phyloP scores from a whole-genome alignment of 1,140 invertebrate genomes.

The Drosophila miranda region DNA sequence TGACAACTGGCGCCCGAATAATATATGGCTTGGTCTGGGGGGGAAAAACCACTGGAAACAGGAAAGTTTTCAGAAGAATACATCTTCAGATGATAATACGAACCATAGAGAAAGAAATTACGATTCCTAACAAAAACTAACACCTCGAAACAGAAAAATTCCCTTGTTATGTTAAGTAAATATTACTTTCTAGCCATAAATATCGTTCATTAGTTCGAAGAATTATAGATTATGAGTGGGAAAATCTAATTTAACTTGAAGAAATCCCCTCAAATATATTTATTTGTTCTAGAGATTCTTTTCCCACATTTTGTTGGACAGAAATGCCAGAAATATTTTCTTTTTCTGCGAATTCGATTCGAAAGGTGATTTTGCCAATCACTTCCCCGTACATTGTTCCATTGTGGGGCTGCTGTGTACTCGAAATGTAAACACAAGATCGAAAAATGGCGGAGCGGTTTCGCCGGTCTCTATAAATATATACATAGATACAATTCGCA shows the following conservation, averaged over 20 bases:
- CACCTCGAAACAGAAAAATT: too few relatives aligned
- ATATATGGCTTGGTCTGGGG: not conserved
- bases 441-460: slow-evolving; percentile 16
- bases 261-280: slow-evolving; percentile 18
- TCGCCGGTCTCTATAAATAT: slow-evolving; percentile 38
- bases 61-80: too few relatives aligned
- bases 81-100: too few relatives aligned
- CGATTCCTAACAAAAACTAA: not conserved
- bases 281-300: slow-evolving; percentile 18
- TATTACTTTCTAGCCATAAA: too few relatives aligned
- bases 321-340: slow-evolving; percentile 24
- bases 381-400: slow-evolving; percentile 26
- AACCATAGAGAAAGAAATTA: not conserved
- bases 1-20: not conserved
- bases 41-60: not conserved
- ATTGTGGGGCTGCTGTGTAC: slow-evolving; percentile 23
- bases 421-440: slow-evolving; percentile 31
- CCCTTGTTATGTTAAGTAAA: too few relatives aligned
- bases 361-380: slow-evolving; percentile 23
- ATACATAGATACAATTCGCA: slow-evolving; percentile 29
- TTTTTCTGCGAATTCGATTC: slow-evolving; percentile 17
- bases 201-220: not conserved
- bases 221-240: not conserved
- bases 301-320: not conserved
- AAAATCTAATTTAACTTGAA: not conserved